A percentile compares a stretch with the other conserved stretches of the same genome.
Evolutionary conservation across 2,113 vertebrate species (phyloP).

Genomic region (Taxidea taxus): DNA sequence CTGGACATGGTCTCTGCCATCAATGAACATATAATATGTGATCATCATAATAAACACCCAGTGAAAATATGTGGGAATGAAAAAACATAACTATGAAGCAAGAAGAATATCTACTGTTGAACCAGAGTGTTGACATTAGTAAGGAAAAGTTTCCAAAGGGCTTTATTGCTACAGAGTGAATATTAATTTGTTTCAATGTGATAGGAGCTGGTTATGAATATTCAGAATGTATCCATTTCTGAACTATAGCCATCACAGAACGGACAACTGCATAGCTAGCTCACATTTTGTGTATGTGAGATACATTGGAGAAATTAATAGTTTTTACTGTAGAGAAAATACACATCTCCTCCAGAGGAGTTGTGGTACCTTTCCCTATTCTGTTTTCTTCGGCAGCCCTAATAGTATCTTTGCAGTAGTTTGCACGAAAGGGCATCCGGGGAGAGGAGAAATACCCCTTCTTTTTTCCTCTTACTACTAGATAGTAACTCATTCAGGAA

Average conservation of each 20-base stretch:
- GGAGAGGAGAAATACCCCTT: neutral
- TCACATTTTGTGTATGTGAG: neutral
- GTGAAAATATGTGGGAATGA: neutral
- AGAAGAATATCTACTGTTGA: neutral
- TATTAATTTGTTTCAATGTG: slow-evolving; percentile 37
- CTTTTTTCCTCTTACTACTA: neutral
- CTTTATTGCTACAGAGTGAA: neutral
- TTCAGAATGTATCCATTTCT: slow-evolving; percentile 1
- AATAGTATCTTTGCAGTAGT: neutral
- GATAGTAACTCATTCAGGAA: neutral
- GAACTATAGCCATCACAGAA: neutral
- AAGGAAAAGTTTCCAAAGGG: neutral
- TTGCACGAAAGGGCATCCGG: neutral
- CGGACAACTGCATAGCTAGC: neutral
- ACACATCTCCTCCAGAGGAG: neutral
- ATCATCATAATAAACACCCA: neutral
- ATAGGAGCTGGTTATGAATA: neutral
- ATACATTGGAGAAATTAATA: neutral
- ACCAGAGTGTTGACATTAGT: neutral
- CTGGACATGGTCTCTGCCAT: neutral
- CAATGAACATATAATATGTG: neutral
- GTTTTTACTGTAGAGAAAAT: neutral
- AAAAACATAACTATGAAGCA: neutral
- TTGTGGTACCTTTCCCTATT: neutral
- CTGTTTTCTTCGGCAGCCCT: neutral